Base-by-base conservation (phyloP, 2,797 vertebrate species). In the Coregonus sp. region DNA sequence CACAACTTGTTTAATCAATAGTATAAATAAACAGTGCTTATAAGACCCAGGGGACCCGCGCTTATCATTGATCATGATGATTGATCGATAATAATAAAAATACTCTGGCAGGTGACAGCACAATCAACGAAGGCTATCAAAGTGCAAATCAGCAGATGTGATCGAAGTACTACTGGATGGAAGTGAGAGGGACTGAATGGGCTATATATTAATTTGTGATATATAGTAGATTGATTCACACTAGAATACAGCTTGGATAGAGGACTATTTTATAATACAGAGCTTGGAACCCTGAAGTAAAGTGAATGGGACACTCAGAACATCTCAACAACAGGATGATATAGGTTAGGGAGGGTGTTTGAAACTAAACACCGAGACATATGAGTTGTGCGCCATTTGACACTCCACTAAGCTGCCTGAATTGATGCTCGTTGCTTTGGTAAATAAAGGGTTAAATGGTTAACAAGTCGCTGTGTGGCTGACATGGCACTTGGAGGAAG, bases 401-500 rank as follows among this genome's bases (percentile, higher is more conserved):
- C 78, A 76, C 59, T 25, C 59, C 20, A 63, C 81, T 77, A 75
- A 84, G 81, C 79, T 37, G 40, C 83, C 66, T 47, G 20, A 68
- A 51, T 80, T 80, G 74, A 80, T 81, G 74, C 81, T 76, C 56
- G 14, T 14, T 68, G 78, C 67, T 66, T 72, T 84, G 85, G 85
- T 80, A 84, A 70, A 73, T 75, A 81, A 86, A 84, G 79, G 82
- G 91, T 91, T 90, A 91, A 90, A 80, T 75, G 85, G 84, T 82
- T 80, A 89, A 88, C 78, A 54, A 89, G 88, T 83, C 84, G 82
- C 84, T n/a, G 59, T 35, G 73, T 35, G 72, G 81, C 78, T 89
- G 84, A 67, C 80, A 75, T 47, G 78, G 75, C 84, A 85, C 89
- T 85, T 83, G 76, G 75, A 50, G 35, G 15, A 63, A 40, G 87